Percentiles rank a stretch among this genome's conserved stretches.
phyloP scores from a whole-genome alignment of 2,888 invertebrate genomes.

The Neocrepidodera transversa region DNA sequence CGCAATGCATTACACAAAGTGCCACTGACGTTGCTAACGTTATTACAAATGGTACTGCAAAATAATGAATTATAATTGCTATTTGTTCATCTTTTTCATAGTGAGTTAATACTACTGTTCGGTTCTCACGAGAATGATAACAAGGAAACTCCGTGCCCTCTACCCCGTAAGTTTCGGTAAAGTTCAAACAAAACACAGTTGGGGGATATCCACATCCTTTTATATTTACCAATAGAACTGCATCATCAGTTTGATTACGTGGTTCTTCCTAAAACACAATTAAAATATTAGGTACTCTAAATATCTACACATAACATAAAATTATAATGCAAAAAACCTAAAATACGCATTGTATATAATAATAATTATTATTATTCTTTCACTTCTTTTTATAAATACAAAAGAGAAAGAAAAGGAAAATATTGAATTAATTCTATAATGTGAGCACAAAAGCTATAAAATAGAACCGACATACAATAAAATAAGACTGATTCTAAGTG shows the following conservation, averaged over 20 bases:
- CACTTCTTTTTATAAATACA: no score
- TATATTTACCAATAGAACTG: slow-evolving; percentile 76
- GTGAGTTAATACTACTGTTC: slow-evolving; percentile 81
- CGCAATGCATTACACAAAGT: slow-evolving; percentile 86
- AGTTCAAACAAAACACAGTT: slow-evolving; percentile 76
- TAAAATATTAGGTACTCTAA: not conserved
- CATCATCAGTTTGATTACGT: slow-evolving; percentile 61
- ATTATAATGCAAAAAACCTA: no score
- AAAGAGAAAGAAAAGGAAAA: no score
- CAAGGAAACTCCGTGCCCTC: slow-evolving; percentile 73
- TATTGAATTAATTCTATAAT: no score
- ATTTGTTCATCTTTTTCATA: slow-evolving; percentile 86
- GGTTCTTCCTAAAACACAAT: slow-evolving; percentile 42
- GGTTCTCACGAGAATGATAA: slow-evolving; percentile 79
- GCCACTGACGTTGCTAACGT: slow-evolving; percentile 85
- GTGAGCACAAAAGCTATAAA: no score
- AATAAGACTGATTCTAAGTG: no score
- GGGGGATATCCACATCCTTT: slow-evolving; percentile 87
- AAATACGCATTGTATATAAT: no score
- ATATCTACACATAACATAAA: no score
- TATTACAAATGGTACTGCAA: slow-evolving; percentile 83
- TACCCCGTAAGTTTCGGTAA: slow-evolving; percentile 73
- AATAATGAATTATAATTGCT: slow-evolving; percentile 81
- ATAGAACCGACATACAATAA: no score
- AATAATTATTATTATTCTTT: not conserved